Conservation (phyloP, 2,888 invertebrate genomes). For the Aphidoletes aphidimyza region DNA sequence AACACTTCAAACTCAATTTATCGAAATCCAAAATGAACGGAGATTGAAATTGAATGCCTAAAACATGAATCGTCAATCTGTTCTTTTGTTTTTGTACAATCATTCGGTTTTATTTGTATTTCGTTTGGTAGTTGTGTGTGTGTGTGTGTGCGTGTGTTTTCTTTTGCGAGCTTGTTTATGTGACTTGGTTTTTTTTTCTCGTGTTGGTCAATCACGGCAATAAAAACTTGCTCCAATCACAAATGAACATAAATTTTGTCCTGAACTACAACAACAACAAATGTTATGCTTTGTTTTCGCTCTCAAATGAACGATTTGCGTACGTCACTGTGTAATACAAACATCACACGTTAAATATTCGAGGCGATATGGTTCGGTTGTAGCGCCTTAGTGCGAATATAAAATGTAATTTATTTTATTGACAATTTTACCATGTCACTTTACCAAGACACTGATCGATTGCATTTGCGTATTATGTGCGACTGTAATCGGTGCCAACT, state of each 20-base stretch:
- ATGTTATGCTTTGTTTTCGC: neutral
- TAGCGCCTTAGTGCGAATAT: neutral
- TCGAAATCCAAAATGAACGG: neutral
- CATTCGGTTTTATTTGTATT: neutral
- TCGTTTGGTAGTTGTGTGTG: neutral
- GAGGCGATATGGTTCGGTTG: neutral
- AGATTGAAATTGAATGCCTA: constrained; percentile 8
- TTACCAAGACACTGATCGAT: constrained; percentile 25
- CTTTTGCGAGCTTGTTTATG: neutral
- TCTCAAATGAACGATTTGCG: neutral
- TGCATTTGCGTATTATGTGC: neutral
- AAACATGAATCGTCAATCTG: neutral
- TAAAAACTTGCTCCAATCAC: neutral
- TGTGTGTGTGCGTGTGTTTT: neutral
- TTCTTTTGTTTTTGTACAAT: neutral
- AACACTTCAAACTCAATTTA: neutral
- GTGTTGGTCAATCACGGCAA: neutral
- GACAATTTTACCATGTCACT: constrained; percentile 29
- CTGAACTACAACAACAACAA: neutral
- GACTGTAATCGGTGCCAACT: neutral
- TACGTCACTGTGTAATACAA: neutral
- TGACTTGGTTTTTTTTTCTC: neutral
- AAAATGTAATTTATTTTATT: constrained; percentile 40
- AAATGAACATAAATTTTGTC: constrained; percentile 7
- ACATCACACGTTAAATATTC: neutral